Evolutionary conservation across 2,113 vertebrate species (phyloP).

Genomic region (Oncorhynchus kisutch): DNA sequence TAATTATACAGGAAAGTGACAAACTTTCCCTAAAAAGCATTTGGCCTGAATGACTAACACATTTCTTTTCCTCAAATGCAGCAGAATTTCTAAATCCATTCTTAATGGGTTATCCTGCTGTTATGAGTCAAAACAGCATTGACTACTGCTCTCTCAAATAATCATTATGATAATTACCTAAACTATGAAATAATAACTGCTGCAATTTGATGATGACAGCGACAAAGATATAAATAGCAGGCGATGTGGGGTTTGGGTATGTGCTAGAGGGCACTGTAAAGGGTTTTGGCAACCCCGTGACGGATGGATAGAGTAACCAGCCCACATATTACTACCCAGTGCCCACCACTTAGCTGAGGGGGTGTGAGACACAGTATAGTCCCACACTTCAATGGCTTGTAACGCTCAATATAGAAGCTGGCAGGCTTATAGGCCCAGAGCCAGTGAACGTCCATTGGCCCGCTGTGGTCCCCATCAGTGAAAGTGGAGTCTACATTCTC

Average conservation of each 20-base stretch:
- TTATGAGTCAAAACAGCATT: conserved; percentile 29
- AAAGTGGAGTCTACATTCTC: conserved; percentile 39
- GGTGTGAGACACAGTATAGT: conserved; percentile 78
- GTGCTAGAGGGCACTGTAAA: conserved; percentile 53
- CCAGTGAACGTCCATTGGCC: conserved; percentile 40
- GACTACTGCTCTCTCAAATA: conserved; percentile 44
- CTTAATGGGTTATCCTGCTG: conserved; percentile 21
- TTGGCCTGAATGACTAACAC: background rate
- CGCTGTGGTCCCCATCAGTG: conserved; percentile 32
- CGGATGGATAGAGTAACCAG: conserved; percentile 70
- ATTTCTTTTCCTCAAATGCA: conserved; percentile 27
- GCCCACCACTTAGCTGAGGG: conserved; percentile 64
- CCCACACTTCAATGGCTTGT: conserved; percentile 70
- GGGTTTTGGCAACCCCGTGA: conserved; percentile 57
- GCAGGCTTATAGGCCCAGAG: conserved; percentile 48
- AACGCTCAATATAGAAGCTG: conserved; percentile 73
- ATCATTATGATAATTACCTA: conserved; percentile 70
- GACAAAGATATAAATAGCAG: conserved; percentile 64
- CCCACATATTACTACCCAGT: conserved; percentile 65
- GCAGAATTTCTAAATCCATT: conserved; percentile 14
- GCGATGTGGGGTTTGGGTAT: conserved; percentile 54
- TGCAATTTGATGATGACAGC: conserved; percentile 65
- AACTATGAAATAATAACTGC: conserved; percentile 71
- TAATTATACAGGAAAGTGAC: background rate
- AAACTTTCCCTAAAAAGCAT: background rate